A percentile compares a stretch with the other conserved stretches of the same genome.
Evolutionary conservation across 2,888 invertebrate genomes (phyloP).

Genomic region (Parelbella ahira): DNA sequence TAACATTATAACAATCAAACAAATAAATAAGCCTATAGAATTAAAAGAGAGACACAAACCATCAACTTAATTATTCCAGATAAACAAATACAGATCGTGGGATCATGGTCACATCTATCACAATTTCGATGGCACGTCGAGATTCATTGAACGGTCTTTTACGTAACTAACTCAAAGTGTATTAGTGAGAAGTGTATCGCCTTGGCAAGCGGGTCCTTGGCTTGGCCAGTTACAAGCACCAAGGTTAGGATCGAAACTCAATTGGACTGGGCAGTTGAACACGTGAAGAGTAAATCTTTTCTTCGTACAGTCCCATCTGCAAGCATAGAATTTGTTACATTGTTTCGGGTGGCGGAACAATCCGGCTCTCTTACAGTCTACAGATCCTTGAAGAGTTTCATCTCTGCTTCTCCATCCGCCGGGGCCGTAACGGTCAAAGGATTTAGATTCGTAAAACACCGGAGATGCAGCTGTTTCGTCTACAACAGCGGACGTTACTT

Average conservation of each 20-base stretch:
- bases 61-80: constrained; percentile 41
- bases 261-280: constrained; percentile 88
- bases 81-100: constrained; percentile 37
- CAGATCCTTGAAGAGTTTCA: constrained; percentile 81
- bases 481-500: constrained; percentile 45
- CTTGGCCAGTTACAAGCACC: constrained; percentile 93
- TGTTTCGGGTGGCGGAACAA: constrained; percentile 86
- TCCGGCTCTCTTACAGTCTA: constrained; percentile 82
- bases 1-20: constrained; percentile 71
- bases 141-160: constrained; percentile 40
- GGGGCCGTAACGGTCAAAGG: constrained; percentile 82
- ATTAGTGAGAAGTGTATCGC: constrained; percentile 83
- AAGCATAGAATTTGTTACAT: constrained; percentile 91
- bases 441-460: constrained; percentile 63
- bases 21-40: constrained; percentile 68
- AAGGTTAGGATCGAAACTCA: constrained; percentile 86
- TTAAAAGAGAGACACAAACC: constrained; percentile 57
- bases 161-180: constrained; percentile 50
- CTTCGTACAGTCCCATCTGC: constrained; percentile 89
- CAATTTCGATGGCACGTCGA: constrained; percentile 73
- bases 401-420: constrained; percentile 81
- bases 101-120: constrained; percentile 64
- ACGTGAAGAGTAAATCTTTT: constrained; percentile 87
- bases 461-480: constrained; percentile 40
- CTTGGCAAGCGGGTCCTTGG: constrained; percentile 88